Evolutionary conservation across 2,797 vertebrate species (phyloP), one percentile per base, ranked within the genome.

Genomic region (Synanceia verrucosa): DNA sequence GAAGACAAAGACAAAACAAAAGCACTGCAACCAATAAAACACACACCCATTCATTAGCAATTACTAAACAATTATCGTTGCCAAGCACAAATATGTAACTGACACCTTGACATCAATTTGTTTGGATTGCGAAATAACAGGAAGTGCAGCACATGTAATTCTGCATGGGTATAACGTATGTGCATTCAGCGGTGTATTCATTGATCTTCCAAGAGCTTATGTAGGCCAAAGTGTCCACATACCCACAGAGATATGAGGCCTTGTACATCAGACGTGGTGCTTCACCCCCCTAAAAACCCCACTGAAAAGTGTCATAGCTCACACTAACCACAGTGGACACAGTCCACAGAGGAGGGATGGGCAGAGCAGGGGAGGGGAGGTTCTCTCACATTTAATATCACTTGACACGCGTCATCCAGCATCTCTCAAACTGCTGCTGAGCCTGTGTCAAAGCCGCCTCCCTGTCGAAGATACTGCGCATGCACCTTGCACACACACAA

Each of bases 391-490:
- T 89, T 86, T 93, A 92, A 93, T 91, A 89, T 86, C 87, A 79
- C 83, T 91, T 92, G 92, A 93, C 91, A 92, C 70, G 76, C 87
- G 88, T 93, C 90, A 88, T 80, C 84, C 88, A 91, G 90, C 85
- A 91, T 92, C 88, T 84, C 84, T 82, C 79, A 79, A 81, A 77
- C 58, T 75, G 87, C 76, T 52, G 67, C 76, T 81, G 80, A 90
- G 86, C 72, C 81, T 9, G 77, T 80, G 88, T 90, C 83, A 86
- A 73, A 89, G 67, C 82, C 18, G 4, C 34, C 23, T 69, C 73
- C 71, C 80, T 4, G 63, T 71, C 67, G 69, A 53, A 66, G 60
- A 84, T 37, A 63, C 67, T 5, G 52, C 34, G 4, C 74, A 37
- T 9, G 11, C 71, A 84, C 75, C 84, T 82, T 63, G 43, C 50